Evolutionary conservation across 2,113 vertebrate genomes (phyloP), one percentile per base, ranked within the genome.

Genomic region (Colossoma macropomum): DNA sequence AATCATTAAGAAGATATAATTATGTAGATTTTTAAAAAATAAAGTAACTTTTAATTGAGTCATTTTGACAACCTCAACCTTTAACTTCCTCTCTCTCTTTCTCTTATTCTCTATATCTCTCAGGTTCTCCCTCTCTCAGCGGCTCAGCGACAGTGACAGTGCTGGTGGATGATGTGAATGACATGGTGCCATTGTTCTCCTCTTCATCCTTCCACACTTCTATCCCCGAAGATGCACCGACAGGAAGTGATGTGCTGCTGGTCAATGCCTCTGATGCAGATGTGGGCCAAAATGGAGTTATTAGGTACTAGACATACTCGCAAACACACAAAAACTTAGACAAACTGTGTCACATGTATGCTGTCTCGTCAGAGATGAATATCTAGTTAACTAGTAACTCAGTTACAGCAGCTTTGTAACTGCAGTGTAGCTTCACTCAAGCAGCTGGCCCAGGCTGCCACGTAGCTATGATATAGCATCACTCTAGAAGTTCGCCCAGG

Each of bases 221-320:
- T 11, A 93, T 99, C 87, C 92, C 89, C 0, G 98, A 99, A 89
- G 97, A 99, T 13, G 96, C 95, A 0, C 95, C 95, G 0, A 98
- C 98, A 0, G 98, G 98, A 50, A 96, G 96, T 0, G 97, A 99
- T 30, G 96, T 99, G 80, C 90, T 99, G 30, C 86, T 99, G 25
- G 97, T 98, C 41, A 98, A 96, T 77, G 95, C 96, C 80, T 97
- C 97, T 0, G 98, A 99, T 15, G 92, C 95, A 4, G 98, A 99
- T 23, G 91, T 96, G 32, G 96, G 96, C 12, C 52, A 93, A 80
- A 99, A 99, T 17, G 96, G 97, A 0, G 93, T 98, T n/a, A 93
- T 98, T 88, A 98, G 98, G 98, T 99, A 94, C 41, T 45, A 69
- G 90, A 81, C 0, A 0, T 66, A 69, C 75, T 1, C 25, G 30